These are phyloP conservation scores for Drosophila nebulosa DNA, from an alignment of 1,140 invertebrate genomes.

Conservation along the genomic window DNA sequence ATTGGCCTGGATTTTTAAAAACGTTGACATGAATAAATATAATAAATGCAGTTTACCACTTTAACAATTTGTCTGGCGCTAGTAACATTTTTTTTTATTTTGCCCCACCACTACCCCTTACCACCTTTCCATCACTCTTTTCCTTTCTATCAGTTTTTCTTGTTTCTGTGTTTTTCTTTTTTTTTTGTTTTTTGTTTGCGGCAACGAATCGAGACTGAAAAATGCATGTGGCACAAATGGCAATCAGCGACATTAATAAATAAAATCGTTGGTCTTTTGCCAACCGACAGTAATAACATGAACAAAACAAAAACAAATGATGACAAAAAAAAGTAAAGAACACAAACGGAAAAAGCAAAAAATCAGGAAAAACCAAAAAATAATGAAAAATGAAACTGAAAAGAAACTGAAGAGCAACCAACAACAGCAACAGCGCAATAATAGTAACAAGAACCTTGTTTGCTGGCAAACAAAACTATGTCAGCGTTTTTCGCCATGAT, in stretches of 20 bases:
- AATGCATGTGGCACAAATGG: constrained; percentile 50
- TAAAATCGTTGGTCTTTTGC: constrained; percentile 61
- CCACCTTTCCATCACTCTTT: neutral
- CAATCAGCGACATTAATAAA: constrained; percentile 66
- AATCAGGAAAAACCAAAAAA: neutral
- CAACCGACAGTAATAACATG: constrained; percentile 53
- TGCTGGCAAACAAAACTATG: constrained; percentile 52
- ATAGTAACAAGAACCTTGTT: constrained; percentile 26
- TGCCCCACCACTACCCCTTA: neutral
- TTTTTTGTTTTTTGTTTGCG: neutral
- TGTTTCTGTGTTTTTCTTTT: constrained; percentile 13
- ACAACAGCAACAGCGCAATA: constrained; percentile 14
- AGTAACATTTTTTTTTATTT: constrained; percentile 36
- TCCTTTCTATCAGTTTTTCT: neutral
- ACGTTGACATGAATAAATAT: constrained; percentile 55
- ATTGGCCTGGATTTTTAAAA: constrained; percentile 14
- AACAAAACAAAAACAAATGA: constrained; percentile 29
- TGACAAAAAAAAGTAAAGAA: constrained; percentile 39
- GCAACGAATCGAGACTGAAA: constrained; percentile 20
- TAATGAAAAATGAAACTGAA: constrained; percentile 4
- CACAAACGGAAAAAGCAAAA: no score
- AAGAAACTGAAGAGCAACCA: constrained; percentile 2
- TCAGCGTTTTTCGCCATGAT: constrained; percentile 35
- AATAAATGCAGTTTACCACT: constrained; percentile 59
- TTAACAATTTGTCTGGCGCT: constrained; percentile 53